These are phyloP conservation scores for Agriopis leucophaearia DNA, from an alignment of 2,888 invertebrate species.

Conservation along the genomic window DNA sequence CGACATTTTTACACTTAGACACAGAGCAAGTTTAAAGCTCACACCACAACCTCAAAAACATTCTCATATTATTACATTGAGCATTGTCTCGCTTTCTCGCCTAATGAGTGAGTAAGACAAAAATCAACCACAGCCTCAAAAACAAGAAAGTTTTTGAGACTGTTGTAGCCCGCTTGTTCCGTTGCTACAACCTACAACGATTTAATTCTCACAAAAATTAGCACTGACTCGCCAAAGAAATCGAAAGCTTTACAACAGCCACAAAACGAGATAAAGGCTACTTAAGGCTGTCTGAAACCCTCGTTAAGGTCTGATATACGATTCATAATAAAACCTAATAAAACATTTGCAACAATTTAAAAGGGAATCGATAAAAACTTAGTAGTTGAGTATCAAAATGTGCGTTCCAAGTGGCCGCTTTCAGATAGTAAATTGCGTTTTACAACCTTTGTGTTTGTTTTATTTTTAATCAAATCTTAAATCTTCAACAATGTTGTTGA, in stretches of 20 bases:
- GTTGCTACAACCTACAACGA: neutral
- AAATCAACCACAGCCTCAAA: too few species aligned
- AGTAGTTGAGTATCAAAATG: slow-evolving; percentile 77
- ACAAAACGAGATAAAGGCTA: slow-evolving; percentile 79
- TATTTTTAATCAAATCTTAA: slow-evolving; percentile 71
- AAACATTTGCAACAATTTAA: slow-evolving; percentile 85
- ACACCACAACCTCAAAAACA: too few species aligned
- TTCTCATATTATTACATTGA: too few species aligned
- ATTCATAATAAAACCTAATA: slow-evolving; percentile 82
- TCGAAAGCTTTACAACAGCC: slow-evolving; percentile 71
- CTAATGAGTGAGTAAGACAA: too few species aligned
- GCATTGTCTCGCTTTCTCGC: too few species aligned
- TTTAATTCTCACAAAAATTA: slow-evolving; percentile 31
- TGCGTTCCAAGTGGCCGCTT: slow-evolving; percentile 66
- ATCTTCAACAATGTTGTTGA: slow-evolving; percentile 59
- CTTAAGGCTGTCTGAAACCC: slow-evolving; percentile 71
- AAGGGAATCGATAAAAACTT: slow-evolving; percentile 79
- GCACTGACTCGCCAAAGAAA: slow-evolving; percentile 51
- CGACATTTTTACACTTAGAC: too few species aligned
- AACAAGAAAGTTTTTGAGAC: too few species aligned
- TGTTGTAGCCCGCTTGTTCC: neutral
- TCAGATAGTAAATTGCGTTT: slow-evolving; percentile 81
- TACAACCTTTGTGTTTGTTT: slow-evolving; percentile 68
- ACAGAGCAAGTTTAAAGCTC: too few species aligned
- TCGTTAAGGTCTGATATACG: slow-evolving; percentile 84